These are phyloP conservation scores for Anguilla pacifica DNA, from an alignment of 2,797 vertebrate species.

Conservation along the genomic window DNA sequence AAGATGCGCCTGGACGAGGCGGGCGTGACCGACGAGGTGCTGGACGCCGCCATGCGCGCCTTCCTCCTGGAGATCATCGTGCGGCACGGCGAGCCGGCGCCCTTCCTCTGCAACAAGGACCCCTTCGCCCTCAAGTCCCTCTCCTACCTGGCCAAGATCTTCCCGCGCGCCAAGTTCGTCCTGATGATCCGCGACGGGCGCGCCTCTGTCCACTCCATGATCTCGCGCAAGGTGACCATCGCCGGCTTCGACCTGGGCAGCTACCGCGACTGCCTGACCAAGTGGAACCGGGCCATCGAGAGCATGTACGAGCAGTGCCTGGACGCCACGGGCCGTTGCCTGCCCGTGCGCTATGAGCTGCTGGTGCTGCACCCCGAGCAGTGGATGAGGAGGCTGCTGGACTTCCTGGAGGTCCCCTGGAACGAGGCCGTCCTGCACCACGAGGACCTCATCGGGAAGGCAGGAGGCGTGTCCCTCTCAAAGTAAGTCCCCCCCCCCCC, in stretches of 20 bases:
- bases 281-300: slow-evolving; percentile 98
- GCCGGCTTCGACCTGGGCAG: slow-evolving; percentile 96
- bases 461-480: slow-evolving; percentile 93
- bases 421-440: slow-evolving; percentile 92
- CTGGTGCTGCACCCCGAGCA: slow-evolving; percentile 93
- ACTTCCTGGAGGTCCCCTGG: slow-evolving; percentile 91
- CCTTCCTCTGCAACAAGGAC: slow-evolving; percentile 96
- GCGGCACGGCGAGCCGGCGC: slow-evolving; percentile 93
- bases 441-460: slow-evolving; percentile 97
- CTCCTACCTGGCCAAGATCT: slow-evolving; percentile 93
- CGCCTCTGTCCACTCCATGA: slow-evolving; percentile 97
- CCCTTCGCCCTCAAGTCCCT: slow-evolving; percentile 96
- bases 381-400: slow-evolving; percentile 92
- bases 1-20: slow-evolving; percentile 95
- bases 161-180: slow-evolving; percentile 93
- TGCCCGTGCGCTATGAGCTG: slow-evolving; percentile 92
- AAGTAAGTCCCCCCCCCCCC: not conserved
- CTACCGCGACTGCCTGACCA: slow-evolving; percentile 95
- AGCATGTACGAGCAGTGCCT: slow-evolving; percentile 97
- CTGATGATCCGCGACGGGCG: slow-evolving; percentile 95
- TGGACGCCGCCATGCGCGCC: slow-evolving; percentile 96
- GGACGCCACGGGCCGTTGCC: slow-evolving; percentile 86
- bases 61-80: slow-evolving; percentile 95
- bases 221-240: slow-evolving; percentile 96
- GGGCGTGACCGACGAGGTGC: slow-evolving; percentile 91